Conservation (phyloP, 1,140 invertebrate species). For the Zaprionus ornatus region DNA sequence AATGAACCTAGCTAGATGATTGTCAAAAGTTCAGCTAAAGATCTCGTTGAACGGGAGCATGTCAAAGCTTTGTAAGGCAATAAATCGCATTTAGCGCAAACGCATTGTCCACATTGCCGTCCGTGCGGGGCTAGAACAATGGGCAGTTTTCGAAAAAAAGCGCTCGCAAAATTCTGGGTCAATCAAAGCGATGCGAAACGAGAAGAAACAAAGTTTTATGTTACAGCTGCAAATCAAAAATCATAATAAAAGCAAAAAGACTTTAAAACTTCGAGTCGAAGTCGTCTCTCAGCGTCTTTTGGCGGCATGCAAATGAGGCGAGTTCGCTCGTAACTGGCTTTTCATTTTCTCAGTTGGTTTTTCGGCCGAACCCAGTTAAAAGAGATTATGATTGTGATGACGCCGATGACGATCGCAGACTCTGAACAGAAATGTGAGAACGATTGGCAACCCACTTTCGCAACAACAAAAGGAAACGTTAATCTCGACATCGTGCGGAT, state of each 20-base stretch:
- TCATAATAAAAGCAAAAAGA: constrained; percentile 59
- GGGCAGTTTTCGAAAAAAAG: constrained; percentile 17
- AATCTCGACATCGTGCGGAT: not conserved
- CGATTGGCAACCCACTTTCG: constrained; percentile 49
- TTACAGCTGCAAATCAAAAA: constrained; percentile 49
- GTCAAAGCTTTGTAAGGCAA: constrained; percentile 39
- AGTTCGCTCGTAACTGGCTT: constrained; percentile 57
- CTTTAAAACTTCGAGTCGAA: constrained; percentile 2
- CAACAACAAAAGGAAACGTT: constrained; percentile 46
- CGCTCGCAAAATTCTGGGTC: constrained; percentile 46
- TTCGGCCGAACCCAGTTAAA: constrained; percentile 53
- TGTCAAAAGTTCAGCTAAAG: constrained; percentile 9
- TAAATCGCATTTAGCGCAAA: constrained; percentile 61
- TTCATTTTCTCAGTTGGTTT: constrained; percentile 46
- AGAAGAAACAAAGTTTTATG: constrained; percentile 36
- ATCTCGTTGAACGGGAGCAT: constrained; percentile 56
- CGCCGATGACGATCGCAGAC: constrained; percentile 29
- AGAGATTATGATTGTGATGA: constrained; percentile 22
- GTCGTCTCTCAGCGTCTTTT: constrained; percentile 4
- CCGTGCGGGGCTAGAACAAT: constrained; percentile 34
- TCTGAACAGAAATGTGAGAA: constrained; percentile 59
- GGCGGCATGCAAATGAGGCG: constrained; percentile 64
- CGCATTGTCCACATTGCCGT: constrained; percentile 32
- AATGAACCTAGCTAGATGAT: not conserved
- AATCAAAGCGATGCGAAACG: constrained; percentile 27